Base-by-base conservation (phyloP, 2,797 vertebrate species). In the Sternarchorhynchus goeldii region DNA sequence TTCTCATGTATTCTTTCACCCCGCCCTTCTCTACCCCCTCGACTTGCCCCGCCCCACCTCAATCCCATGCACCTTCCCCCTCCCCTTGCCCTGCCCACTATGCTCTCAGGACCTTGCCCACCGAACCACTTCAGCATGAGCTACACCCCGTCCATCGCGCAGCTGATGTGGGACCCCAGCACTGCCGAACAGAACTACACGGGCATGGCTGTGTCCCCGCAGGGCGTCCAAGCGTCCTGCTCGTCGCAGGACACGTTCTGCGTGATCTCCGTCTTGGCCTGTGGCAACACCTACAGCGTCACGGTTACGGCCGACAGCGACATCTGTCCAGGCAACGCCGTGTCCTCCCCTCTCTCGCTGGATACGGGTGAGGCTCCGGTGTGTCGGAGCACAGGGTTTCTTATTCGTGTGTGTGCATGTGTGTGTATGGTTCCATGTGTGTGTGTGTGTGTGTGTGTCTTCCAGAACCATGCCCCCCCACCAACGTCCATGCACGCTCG, bases 391-490 rank as follows among this genome's bases (percentile, higher is more conserved):
- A 2, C n/a, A 29, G 14, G 0, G 0, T 75, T 3, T 71, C 29
- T 17, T 6, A 57, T 56, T 58, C 20, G 31, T 58, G 36, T 18
- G 63, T 36, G 6, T 65, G 18, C 55, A 25, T 29, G 6, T 69
- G 41, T 29, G 3, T 55, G 39, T 50, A 2, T 18, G 3, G 55
- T 5, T 68, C 2, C 25, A 25, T 68, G 8, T 45, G 6, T 59
- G 6, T 78, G 20, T 71, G 50, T 60, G 20, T 34, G 25, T 81
- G 20, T 45, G 4, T 72, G 69, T 73, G 10, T 80, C 17, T 60
- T 32, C 14, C 81, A 95, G 94, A 94, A 80, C 93, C 93, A 2
- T 95, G 94, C 66, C 89, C 92, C 0, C 93, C 94, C 14, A 75
- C 59, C n/a, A 83, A 90, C 0, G 82, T 94, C 31, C 75, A 85